phyloP scores from a whole-genome alignment of 2,113 vertebrate genomes.

The Melanerpes formicivorus region DNA sequence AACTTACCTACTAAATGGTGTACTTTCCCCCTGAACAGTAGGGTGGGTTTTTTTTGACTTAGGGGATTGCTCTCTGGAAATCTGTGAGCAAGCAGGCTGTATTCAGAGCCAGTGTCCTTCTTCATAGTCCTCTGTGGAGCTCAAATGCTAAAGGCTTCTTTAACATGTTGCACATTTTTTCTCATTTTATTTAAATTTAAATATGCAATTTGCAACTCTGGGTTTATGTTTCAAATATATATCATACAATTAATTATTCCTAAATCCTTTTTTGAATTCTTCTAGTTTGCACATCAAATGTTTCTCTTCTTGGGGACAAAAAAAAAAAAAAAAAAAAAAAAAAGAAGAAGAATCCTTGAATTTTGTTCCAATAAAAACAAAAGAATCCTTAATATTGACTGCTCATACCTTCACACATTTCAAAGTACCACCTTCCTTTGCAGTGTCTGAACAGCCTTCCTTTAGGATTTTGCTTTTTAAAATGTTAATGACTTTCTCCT shows the following conservation, averaged over 20 bases:
- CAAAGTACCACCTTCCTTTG: slow-evolving; percentile 50
- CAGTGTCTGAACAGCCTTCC: slow-evolving; percentile 2
- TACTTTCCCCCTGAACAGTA: neutral
- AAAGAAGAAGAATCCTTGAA: slow-evolving; percentile 32
- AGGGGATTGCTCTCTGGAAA: neutral
- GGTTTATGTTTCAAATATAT: slow-evolving; percentile 33
- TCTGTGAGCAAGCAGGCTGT: neutral
- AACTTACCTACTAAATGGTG: neutral
- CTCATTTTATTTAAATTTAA: slow-evolving; percentile 33
- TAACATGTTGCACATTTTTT: slow-evolving; percentile 14
- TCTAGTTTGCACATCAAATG: slow-evolving; percentile 62
- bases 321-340: neutral
- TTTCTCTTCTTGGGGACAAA: neutral
- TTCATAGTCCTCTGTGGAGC: slow-evolving; percentile 9
- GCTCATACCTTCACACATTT: slow-evolving; percentile 42
- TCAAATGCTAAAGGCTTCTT: slow-evolving; percentile 20
- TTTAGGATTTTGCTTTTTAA: slow-evolving; percentile 56
- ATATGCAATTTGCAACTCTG: slow-evolving; percentile 57
- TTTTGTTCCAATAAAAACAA: slow-evolving; percentile 57
- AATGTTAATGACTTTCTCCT: slow-evolving; percentile 58
- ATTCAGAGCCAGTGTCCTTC: slow-evolving; percentile 24
- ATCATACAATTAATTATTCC: slow-evolving; percentile 62
- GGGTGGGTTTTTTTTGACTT: slow-evolving; percentile 1
- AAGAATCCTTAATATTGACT: slow-evolving; percentile 48
- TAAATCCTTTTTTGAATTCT: slow-evolving; percentile 32